Conservation (phyloP, 1,140 invertebrate genomes). For the Rhizoglyphus robini region DNA sequence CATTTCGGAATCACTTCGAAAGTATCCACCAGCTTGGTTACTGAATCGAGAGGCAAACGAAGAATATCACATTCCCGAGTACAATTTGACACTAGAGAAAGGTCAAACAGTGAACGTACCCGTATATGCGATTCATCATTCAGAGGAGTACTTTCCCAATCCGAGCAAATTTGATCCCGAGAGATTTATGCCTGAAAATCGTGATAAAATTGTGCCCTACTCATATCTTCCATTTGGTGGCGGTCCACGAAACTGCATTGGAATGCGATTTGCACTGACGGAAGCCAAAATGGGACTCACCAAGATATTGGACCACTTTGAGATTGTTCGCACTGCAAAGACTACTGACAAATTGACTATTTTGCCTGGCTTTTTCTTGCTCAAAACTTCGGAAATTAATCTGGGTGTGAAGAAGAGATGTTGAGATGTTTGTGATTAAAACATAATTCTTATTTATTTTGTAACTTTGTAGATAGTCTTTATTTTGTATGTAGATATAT, state of each 20-base stretch:
- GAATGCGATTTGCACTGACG: no score
- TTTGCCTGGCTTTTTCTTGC: not conserved
- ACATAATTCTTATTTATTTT: no score
- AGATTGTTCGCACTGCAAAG: not conserved
- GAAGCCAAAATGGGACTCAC: no score
- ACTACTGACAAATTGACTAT: not conserved
- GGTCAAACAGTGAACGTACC: not conserved
- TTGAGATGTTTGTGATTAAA: no score
- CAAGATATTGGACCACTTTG: slow-evolving; percentile 29
- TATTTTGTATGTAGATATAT: no score
- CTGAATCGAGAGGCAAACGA: slow-evolving; percentile 5
- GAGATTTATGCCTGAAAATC: no score
- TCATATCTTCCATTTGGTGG: slow-evolving; percentile 45
- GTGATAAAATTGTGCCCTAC: slow-evolving; percentile 30
- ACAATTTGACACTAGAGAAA: not conserved
- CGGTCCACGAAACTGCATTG: no score
- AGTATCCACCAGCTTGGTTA: slow-evolving; percentile 32
- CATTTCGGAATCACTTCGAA: slow-evolving; percentile 34
- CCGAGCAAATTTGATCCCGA: slow-evolving; percentile 22
- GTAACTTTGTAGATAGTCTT: no score
- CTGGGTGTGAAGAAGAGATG: no score
- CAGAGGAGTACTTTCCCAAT: slow-evolving; percentile 20
- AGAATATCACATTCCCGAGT: not conserved
- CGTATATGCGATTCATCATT: not conserved
- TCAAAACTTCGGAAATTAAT: not conserved